Conservation (phyloP, 2,888 invertebrate species). For the Aquatica leii region DNA sequence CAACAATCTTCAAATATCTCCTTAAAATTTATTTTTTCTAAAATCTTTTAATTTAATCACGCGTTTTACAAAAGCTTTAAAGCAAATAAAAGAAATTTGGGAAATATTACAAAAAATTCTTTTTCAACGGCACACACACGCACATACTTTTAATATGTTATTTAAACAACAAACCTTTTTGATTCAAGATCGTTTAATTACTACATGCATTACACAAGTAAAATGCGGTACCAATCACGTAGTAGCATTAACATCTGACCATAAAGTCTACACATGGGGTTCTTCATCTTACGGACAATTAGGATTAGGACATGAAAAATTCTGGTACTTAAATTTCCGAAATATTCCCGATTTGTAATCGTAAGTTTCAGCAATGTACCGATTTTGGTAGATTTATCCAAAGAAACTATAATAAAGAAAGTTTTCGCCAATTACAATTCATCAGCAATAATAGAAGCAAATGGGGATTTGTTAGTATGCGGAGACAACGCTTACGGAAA, state of each 20-base stretch:
- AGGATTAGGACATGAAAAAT: slow-evolving; percentile 65
- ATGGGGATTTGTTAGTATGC: slow-evolving; percentile 69
- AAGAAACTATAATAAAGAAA: slow-evolving; percentile 61
- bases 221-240: slow-evolving; percentile 71
- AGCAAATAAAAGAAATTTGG: too few species aligned
- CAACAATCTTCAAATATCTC: too few species aligned
- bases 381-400: slow-evolving; percentile 59
- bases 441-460: slow-evolving; percentile 68
- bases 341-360: slow-evolving; percentile 8
- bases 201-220: slow-evolving; percentile 68
- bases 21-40: too few species aligned
- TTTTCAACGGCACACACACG: too few species aligned
- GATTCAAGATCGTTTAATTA: slow-evolving; percentile 60
- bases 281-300: slow-evolving; percentile 68
- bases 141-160: not conserved
- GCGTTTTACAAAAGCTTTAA: too few species aligned
- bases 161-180: not conserved
- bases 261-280: slow-evolving; percentile 74
- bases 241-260: slow-evolving; percentile 68
- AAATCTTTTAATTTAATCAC: too few species aligned
- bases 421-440: slow-evolving; percentile 71
- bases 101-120: too few species aligned
- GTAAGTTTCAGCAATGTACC: slow-evolving; percentile 59
- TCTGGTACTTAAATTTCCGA: slow-evolving; percentile 52
- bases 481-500: slow-evolving; percentile 72